These are phyloP conservation scores for Steatornis caripensis DNA, from an alignment of 2,113 vertebrate genomes.

Conservation along the genomic window DNA sequence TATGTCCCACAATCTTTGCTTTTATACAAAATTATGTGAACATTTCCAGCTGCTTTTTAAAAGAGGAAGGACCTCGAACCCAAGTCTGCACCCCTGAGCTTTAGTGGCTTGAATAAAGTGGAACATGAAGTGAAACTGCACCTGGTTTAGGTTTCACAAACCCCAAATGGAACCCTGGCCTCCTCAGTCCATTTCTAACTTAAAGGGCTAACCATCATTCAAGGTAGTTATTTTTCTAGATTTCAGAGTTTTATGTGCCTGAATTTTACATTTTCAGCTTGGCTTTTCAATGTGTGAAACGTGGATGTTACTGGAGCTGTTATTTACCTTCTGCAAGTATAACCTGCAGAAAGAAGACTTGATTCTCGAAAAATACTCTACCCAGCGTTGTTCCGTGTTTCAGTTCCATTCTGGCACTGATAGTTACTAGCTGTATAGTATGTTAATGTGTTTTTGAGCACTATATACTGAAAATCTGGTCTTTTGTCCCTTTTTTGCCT, in stretches of 20 bases:
- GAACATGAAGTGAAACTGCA: conserved; percentile 5
- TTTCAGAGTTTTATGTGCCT: neutral
- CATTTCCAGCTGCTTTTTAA: conserved; percentile 26
- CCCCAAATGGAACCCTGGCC: neutral
- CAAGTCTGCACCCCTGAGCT: neutral
- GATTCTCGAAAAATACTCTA: neutral
- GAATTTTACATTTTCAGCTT: neutral
- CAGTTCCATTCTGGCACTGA: neutral
- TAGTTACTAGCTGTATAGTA: neutral
- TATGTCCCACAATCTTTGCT: neutral
- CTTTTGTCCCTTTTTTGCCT: rapidly evolving
- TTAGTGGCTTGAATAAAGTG: neutral
- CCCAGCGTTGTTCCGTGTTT: neutral
- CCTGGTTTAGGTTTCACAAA: conserved; percentile 27
- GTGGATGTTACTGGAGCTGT: neutral
- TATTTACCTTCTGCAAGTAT: neutral
- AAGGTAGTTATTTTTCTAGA: neutral
- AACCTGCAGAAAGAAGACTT: neutral
- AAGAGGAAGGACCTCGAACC: neutral
- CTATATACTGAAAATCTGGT: neutral
- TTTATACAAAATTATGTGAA: neutral
- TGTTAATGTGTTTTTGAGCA: neutral
- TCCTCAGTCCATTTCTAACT: neutral
- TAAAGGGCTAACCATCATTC: neutral
- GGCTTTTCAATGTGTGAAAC: neutral